Base-by-base conservation (phyloP, 2,888 invertebrate species). In the Chaitophorus viminalis region DNA sequence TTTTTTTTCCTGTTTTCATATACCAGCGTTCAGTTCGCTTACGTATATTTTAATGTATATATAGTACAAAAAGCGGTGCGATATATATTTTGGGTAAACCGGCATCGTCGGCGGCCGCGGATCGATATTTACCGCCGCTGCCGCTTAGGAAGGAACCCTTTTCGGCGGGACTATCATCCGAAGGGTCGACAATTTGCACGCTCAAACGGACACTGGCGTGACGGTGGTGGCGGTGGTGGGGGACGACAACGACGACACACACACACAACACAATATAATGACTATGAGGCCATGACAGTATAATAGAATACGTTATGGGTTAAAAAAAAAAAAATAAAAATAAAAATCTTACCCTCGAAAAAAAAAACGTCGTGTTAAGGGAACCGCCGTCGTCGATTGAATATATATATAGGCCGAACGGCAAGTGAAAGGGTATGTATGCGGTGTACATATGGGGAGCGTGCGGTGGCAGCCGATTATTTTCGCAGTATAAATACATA, bases 111-210 rank as follows among this genome's bases (percentile, higher is more conserved):
- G 29, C 54, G n/a, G 54, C 72, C 54, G 31, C 39, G 60, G 83
- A 83, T 83, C 83, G 83, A 83, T 83, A 83, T 31, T 83, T 25
- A 39, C 83, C 75, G 65, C 65, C 52, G 31, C 72, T 60, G 25
- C 36, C 74, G 60, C 72, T 6, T 17, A 17, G 18, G 4, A 36
- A 65, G 75, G 75, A 83, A 75, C 83, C 83, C 75, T 83, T 83
- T 83, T 83, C 60, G 75, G 83, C 36, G 75, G 75, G 39, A 83
- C 83, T 60, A 83, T 83, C 75, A 39, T 83, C 83, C 75, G 39
- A 36, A 83, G 83, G 83, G 83, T 83, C 75, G 83, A 83, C 83
- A 83, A 83, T 83, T 83, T 83, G 83, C 83, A 83, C 83, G 83
- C 83, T 83, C 83, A 83, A 76, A 65, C 75, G 75, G 83, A 75